A percentile compares a stretch with the other conserved stretches of the same genome.
Evolutionary conservation across 2,888 invertebrate genomes (phyloP).

Genomic region (Agonopterix arenella): DNA sequence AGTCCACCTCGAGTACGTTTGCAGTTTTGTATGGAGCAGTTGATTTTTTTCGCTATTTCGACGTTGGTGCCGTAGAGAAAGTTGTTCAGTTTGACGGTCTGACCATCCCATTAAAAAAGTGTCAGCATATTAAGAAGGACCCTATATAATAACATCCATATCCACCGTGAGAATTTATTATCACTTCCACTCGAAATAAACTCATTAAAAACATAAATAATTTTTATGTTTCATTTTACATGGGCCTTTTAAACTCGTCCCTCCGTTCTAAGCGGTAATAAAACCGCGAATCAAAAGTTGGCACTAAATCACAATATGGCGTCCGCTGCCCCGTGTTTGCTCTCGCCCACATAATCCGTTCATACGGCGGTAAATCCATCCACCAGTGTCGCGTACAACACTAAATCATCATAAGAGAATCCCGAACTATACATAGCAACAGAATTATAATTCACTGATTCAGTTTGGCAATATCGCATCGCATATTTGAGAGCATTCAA

Average conservation of each 20-base stretch:
- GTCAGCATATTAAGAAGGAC: too few species aligned
- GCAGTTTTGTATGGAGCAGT: too few species aligned
- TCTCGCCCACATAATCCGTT: conserved; percentile 76
- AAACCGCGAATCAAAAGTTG: conserved; percentile 73
- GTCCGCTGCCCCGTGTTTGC: conserved; percentile 73
- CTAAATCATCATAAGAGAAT: conserved; percentile 77
- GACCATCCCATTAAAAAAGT: too few species aligned
- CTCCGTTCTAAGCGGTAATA: conserved; percentile 52
- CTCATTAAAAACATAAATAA: not conserved
- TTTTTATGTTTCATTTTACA: conserved; percentile 12
- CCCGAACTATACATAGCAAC: conserved; percentile 47
- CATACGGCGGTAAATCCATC: conserved; percentile 75
- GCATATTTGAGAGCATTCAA: not conserved
- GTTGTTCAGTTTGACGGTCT: too few species aligned
- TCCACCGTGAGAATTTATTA: not conserved
- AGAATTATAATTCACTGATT: conserved; percentile 14
- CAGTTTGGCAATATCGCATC: conserved; percentile 43
- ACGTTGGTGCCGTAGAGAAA: too few species aligned
- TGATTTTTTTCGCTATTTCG: too few species aligned
- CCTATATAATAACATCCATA: not conserved
- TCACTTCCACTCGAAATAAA: not conserved
- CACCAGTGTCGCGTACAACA: conserved; percentile 60
- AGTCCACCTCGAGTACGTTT: too few species aligned
- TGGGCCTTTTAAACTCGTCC: conserved; percentile 34
- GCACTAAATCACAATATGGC: conserved; percentile 71